A percentile compares a stretch with the other conserved stretches of the same genome.
These are phyloP conservation scores for Erythrocebus patas DNA, from an alignment of 2,113 vertebrate species.

Conservation along the genomic window DNA sequence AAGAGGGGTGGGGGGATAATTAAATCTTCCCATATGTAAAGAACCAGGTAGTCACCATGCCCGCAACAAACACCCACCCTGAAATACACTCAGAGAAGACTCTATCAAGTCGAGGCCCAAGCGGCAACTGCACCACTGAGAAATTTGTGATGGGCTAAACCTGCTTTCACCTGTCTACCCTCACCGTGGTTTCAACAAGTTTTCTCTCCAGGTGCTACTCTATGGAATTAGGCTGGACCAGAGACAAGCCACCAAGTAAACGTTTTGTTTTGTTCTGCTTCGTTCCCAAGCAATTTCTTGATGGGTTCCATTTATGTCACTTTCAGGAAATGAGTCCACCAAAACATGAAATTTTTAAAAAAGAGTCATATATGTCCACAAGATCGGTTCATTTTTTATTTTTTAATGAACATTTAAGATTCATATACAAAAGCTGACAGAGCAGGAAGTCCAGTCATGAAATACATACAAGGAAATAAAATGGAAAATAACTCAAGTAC, in stretches of 20 bases:
- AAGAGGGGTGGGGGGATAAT: no score
- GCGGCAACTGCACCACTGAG: accelerated
- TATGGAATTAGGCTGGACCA: not conserved
- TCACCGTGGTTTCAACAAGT: not conserved
- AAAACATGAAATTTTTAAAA: not conserved
- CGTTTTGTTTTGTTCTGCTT: no score
- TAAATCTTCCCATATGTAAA: not conserved
- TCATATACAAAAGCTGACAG: slow-evolving; percentile 86
- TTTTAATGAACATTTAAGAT: slow-evolving; percentile 83
- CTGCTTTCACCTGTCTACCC: not conserved
- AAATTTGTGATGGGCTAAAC: accelerated
- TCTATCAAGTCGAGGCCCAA: no score
- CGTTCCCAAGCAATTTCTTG: not conserved
- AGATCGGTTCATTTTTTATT: slow-evolving; percentile 76
- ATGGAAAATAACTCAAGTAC: slow-evolving; percentile 73
- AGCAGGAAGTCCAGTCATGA: slow-evolving; percentile 75
- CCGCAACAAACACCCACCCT: no score
- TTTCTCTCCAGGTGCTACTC: not conserved
- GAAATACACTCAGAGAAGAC: not conserved
- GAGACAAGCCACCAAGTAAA: not conserved
- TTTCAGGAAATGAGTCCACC: not conserved
- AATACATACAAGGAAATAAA: slow-evolving; percentile 73
- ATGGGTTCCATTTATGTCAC: not conserved
- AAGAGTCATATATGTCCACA: slow-evolving; percentile 67
- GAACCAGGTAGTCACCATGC: not conserved